Percentiles rank a stretch among this genome's conserved stretches.
These are phyloP conservation scores for Drosophila diplacantha DNA, from an alignment of 2,888 invertebrate species.

Conservation along the genomic window DNA sequence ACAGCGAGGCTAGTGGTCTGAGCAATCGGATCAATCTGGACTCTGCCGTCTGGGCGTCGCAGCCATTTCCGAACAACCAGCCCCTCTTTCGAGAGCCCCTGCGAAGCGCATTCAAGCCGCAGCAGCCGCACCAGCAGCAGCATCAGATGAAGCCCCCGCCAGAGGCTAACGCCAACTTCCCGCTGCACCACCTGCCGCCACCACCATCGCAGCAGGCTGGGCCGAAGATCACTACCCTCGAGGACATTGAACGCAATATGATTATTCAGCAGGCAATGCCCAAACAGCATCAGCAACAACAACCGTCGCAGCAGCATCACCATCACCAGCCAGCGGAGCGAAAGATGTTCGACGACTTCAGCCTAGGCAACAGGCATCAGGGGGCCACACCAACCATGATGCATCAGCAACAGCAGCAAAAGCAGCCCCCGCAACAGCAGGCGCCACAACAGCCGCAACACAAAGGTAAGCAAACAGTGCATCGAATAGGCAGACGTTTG, in stretches of 20 bases:
- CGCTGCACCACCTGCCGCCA: slow-evolving; percentile 52
- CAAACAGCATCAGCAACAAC: slow-evolving; percentile 59
- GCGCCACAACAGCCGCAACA: slow-evolving; percentile 70
- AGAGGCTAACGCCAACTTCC: slow-evolving; percentile 57
- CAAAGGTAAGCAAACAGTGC: slow-evolving; percentile 57
- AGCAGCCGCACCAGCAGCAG: slow-evolving; percentile 36
- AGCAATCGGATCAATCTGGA: slow-evolving; percentile 70
- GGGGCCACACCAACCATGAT: slow-evolving; percentile 49
- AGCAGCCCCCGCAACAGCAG: slow-evolving; percentile 50
- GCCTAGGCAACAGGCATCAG: slow-evolving; percentile 51
- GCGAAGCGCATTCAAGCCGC: slow-evolving; percentile 66
- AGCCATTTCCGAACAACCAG: slow-evolving; percentile 59
- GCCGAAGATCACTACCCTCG: slow-evolving; percentile 76
- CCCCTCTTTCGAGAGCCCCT: slow-evolving; percentile 71
- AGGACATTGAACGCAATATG: slow-evolving; percentile 77
- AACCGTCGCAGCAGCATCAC: slow-evolving; percentile 27
- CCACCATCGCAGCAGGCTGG: slow-evolving; percentile 29
- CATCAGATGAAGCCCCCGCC: slow-evolving; percentile 45
- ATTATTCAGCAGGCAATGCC: slow-evolving; percentile 75
- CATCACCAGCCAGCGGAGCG: slow-evolving; percentile 32
- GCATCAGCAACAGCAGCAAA: slow-evolving; percentile 56
- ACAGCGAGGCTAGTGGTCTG: slow-evolving; percentile 62
- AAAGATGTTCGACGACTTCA: slow-evolving; percentile 48
- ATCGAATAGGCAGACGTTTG: not conserved
- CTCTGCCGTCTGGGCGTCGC: slow-evolving; percentile 79